These are phyloP conservation scores for Anguilla pacifica DNA, from an alignment of 2,797 vertebrate genomes.

Conservation along the genomic window DNA sequence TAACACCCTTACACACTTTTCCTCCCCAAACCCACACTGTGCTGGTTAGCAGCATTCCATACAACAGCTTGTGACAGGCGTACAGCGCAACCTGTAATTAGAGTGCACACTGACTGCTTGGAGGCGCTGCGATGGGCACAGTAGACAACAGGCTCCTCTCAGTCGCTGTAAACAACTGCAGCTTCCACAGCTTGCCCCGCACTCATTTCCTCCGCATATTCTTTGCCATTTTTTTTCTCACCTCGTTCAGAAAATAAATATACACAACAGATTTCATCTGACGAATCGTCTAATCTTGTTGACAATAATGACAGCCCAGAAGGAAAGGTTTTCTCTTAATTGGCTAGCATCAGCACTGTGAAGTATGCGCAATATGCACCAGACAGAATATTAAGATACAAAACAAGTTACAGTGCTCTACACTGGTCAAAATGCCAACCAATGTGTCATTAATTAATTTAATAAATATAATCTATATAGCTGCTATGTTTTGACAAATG, in stretches of 20 bases:
- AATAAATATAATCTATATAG: not conserved
- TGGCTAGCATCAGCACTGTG: not conserved
- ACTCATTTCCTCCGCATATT: not conserved
- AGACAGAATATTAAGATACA: not conserved
- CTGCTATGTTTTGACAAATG: not conserved
- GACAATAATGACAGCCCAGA: not conserved
- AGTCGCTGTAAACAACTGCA: constrained; percentile 12
- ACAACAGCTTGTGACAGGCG: constrained; percentile 23
- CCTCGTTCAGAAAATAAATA: not conserved
- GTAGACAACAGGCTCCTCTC: constrained; percentile 3
- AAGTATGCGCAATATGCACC: not conserved
- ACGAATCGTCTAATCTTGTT: not conserved
- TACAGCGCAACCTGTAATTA: constrained; percentile 24
- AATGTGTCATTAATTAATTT: not conserved
- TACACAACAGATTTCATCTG: not conserved
- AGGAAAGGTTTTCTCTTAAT: not conserved
- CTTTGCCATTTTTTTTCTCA: too few species aligned
- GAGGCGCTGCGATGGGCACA: not conserved
- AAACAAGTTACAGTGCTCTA: not conserved
- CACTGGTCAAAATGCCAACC: not conserved
- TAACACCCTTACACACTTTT: not conserved
- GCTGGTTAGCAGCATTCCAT: not conserved
- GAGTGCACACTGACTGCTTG: constrained; percentile 12
- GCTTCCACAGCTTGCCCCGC: not conserved
- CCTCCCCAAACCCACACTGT: not conserved